Conservation (phyloP, 2,888 invertebrate genomes). For the Cylloceria caligata region DNA sequence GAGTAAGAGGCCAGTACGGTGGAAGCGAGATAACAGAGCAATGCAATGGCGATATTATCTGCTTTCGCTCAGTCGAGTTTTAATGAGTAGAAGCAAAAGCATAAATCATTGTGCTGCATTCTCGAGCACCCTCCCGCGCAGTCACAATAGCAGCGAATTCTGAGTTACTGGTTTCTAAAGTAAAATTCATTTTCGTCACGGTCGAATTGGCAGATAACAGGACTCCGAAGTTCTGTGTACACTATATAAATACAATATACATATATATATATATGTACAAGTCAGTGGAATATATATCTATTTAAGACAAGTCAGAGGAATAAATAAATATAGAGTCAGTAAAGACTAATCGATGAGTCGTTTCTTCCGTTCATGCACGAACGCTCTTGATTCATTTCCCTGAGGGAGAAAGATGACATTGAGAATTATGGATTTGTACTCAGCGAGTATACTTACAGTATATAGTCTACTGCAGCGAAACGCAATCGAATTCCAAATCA, state of each 20-base stretch:
- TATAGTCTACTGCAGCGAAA: background rate
- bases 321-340: background rate
- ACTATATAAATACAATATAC: background rate
- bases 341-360: background rate
- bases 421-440: constrained; percentile 10
- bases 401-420: constrained; percentile 56
- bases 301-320: too few species aligned
- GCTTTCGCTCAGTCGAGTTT: constrained; percentile 63
- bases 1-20: background rate
- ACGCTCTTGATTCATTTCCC: constrained; percentile 70
- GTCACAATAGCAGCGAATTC: constrained; percentile 57
- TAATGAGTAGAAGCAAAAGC: constrained; percentile 57
- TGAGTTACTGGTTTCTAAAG: constrained; percentile 64
- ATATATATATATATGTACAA: background rate
- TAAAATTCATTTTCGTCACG: constrained; percentile 75
- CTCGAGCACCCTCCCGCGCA: constrained; percentile 24
- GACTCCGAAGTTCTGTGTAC: constrained; percentile 1
- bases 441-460: background rate
- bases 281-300: too few species aligned
- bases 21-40: constrained; percentile 27
- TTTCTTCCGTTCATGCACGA: constrained; percentile 76
- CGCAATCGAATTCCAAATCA: background rate
- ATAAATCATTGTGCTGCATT: constrained; percentile 57
- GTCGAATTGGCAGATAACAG: constrained; percentile 70
- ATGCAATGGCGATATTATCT: constrained; percentile 51